phyloP scores from a whole-genome alignment of 1,140 invertebrate species.

The Drosophila melanica region DNA sequence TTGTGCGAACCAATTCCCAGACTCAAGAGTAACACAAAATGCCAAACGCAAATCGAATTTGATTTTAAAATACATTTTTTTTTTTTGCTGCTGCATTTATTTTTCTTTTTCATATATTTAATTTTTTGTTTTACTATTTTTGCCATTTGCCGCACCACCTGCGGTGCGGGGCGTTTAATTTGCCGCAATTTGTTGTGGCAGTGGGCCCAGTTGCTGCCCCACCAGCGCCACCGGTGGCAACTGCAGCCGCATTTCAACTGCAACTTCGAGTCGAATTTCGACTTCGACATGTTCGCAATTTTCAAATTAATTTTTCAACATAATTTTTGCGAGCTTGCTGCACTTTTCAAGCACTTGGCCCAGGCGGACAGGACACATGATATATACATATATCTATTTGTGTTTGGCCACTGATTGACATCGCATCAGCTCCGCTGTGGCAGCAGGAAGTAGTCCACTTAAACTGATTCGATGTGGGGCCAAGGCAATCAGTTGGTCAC shows the following conservation, averaged over 20 bases:
- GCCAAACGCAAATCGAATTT: conserved; percentile 68
- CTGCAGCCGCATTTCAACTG: conserved; percentile 3
- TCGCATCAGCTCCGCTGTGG: background rate
- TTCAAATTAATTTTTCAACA: conserved; percentile 39
- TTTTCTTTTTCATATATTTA: conserved; percentile 11
- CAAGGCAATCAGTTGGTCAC: background rate
- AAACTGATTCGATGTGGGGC: conserved; percentile 1
- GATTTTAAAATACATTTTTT: conserved; percentile 64
- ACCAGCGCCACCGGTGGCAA: background rate
- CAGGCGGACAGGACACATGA: conserved; percentile 13
- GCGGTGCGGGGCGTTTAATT: conserved; percentile 60
- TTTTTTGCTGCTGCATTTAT: conserved; percentile 24
- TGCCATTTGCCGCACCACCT: conserved; percentile 48
- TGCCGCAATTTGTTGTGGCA: conserved; percentile 68
- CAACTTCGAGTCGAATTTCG: conserved; percentile 10
- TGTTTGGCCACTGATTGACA: conserved; percentile 4
- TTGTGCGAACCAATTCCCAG: conserved; percentile 46
- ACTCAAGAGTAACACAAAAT: conserved; percentile 48
- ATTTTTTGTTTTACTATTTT: conserved; percentile 16
- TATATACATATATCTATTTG: no score
- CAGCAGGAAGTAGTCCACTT: conserved; percentile 4
- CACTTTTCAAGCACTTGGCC: conserved; percentile 5
- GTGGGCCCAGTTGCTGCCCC: conserved; percentile 4
- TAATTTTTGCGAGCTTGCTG: conserved; percentile 38
- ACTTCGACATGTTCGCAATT: conserved; percentile 37